Base-by-base conservation (phyloP, 2,888 invertebrate species). In the Gymnocheta viridis region DNA sequence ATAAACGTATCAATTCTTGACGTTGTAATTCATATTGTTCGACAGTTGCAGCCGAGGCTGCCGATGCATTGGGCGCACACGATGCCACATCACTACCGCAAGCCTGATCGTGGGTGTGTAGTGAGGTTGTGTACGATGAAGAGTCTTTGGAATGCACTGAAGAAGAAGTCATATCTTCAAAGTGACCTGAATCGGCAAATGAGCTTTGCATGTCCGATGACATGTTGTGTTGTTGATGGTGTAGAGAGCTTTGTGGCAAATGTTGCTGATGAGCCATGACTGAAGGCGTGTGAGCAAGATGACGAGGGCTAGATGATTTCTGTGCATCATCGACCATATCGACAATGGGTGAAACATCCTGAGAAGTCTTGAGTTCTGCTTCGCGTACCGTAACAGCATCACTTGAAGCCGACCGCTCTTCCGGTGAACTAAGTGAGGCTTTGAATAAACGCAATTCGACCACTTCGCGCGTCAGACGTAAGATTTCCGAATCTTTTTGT, bases 131-230 rank as follows among this genome's bases (percentile, higher is more conserved):
- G 72, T 93, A 93, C n/a, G 95, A 95, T 19, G 76, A 69, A 4
- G 90, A 91, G 89, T 96, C 96, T 92, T 96, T 96, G 78, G 96
- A 96, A 91, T 96, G 95, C 84, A 96, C 93, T 73, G 96, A 96
- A 67, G 96, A 96, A 88, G 95, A 95, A 19, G 95, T 95, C 87
- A 95, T 93, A 92, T 97, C 97, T 91, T 97, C 97, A 91, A 96
- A 97, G 92, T 96, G 96, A 54, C 97, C 97, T 7, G 96, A 97
- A 92, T 97, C 97, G 74, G 96, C 95, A 89, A 96, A 95, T 32
- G 96, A 96, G 86, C 95, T 94, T 88, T 95, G 95, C 93, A 96
- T 94, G 89, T 96, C 96, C 0, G 90, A 88, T 3, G 90, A 88
- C 82, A 85, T 85, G 62, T 87, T 86, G 27, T 87, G 86, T 86